Evolutionary conservation across 2,797 vertebrate species (phyloP).

Genomic region (Myripristis jacobus): DNA sequence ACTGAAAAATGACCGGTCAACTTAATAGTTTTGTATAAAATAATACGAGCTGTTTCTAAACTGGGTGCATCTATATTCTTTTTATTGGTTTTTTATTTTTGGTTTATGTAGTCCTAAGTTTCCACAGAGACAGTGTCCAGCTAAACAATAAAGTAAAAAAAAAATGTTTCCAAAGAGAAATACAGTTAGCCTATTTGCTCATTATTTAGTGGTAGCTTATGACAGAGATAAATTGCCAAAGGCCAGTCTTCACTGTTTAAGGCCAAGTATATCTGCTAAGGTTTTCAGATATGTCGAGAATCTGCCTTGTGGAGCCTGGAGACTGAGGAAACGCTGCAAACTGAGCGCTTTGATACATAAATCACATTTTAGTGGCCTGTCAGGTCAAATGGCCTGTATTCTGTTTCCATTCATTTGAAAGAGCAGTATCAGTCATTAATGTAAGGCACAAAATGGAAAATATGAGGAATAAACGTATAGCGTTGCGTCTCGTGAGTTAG

Average conservation of each 20-base stretch:
- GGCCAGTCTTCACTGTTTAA: slow-evolving; percentile 62
- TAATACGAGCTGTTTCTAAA: slow-evolving; percentile 50
- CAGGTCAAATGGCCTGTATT: slow-evolving; percentile 57
- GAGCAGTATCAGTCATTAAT: slow-evolving; percentile 60
- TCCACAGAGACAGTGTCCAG: slow-evolving; percentile 64
- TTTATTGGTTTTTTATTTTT: slow-evolving; percentile 39
- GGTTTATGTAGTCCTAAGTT: slow-evolving; percentile 24
- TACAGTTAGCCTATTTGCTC: slow-evolving; percentile 61
- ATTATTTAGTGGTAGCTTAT: slow-evolving; percentile 55
- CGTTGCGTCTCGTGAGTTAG: slow-evolving; percentile 17
- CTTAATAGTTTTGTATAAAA: slow-evolving; percentile 53
- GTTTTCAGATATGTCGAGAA: slow-evolving; percentile 75
- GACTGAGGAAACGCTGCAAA: slow-evolving; percentile 71
- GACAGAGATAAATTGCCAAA: slow-evolving; percentile 77
- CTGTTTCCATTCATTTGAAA: slow-evolving; percentile 59
- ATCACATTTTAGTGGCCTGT: slow-evolving; percentile 77
- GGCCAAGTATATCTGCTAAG: slow-evolving; percentile 74
- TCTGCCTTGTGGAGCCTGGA: slow-evolving; percentile 64
- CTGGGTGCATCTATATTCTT: slow-evolving; percentile 40
- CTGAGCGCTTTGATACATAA: slow-evolving; percentile 75
- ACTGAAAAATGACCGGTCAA: slow-evolving; percentile 46
- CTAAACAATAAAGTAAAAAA: slow-evolving; percentile 67
- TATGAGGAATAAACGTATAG: slow-evolving; percentile 38
- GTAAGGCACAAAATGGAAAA: slow-evolving; percentile 29
- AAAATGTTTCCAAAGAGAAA: slow-evolving; percentile 68